These are phyloP conservation scores for Pocillopora meandrina DNA, from an alignment of 92 coral and sea anemone genomes.

Conservation along the genomic window DNA sequence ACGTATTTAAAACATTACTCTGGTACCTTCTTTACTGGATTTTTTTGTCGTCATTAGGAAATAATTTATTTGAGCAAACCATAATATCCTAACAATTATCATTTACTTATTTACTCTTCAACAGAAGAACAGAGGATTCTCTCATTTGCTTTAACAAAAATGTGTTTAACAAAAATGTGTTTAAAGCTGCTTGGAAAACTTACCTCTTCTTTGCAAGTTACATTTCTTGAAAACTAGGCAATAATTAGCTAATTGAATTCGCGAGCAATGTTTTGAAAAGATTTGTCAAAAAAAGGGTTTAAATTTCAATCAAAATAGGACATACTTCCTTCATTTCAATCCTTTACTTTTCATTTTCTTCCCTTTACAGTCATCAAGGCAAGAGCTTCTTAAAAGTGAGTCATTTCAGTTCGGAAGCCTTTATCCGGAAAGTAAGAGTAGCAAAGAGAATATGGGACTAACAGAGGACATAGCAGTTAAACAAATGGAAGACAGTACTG, in stretches of 20 bases:
- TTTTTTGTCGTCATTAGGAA: not conserved
- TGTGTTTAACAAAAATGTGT: too few relatives aligned
- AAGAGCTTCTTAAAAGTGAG: slow-evolving; percentile 21
- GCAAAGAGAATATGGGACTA: not conserved
- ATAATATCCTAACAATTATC: not conserved
- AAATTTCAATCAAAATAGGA: not conserved
- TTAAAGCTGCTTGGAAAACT: too few relatives aligned
- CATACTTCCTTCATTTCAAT: not conserved
- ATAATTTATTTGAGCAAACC: not conserved
- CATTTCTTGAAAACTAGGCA: too few relatives aligned
- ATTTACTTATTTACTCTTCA: too few relatives aligned
- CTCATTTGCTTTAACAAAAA: too few relatives aligned
- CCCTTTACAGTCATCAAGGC: not conserved
- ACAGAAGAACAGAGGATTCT: too few relatives aligned
- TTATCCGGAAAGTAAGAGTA: not conserved
- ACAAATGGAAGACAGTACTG: not conserved
- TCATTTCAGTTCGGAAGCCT: not conserved
- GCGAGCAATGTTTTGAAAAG: too few relatives aligned
- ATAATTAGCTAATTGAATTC: too few relatives aligned
- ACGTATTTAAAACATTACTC: too few relatives aligned
- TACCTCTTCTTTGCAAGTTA: too few relatives aligned
- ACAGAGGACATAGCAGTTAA: not conserved
- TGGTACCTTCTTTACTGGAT: too few relatives aligned
- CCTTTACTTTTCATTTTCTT: not conserved
- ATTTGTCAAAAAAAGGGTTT: too few relatives aligned